Evolutionary conservation across 2,113 vertebrate genomes (phyloP), one percentile per base, ranked within the genome.

Genomic region (Melierax canorus): DNA sequence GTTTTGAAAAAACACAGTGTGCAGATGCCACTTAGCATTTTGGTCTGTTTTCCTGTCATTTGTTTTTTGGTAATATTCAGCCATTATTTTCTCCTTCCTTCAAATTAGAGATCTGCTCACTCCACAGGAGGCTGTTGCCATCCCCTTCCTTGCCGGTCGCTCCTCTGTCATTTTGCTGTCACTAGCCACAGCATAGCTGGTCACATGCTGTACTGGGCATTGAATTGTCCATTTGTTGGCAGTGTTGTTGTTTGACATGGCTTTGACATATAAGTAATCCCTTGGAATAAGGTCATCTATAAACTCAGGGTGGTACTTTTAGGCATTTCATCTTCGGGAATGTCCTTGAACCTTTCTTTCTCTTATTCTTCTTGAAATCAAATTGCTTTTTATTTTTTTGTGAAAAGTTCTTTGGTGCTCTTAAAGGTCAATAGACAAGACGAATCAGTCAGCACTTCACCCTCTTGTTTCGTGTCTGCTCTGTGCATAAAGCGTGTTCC

Each of bases 401-500:
- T 43, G 19, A 36, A 34, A 80, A 81, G 12, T 83, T 24, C n/a
- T 71, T 87, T 29, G 32, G 36, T 94, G 38, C 15, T 78, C 30
- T 75, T 79, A 69, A 53, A 80, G 55, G 43, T 79, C 15, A 56
- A 10, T 6, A 80, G 43, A 23, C 12, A 32, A 73, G 23, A 56
- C 5, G 18, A 91, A 78, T 82, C 39, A 45, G 27, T 77, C 46
- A 82, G 39, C 22, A 29, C 41, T 92, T 92, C 11, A 9, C 36
- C 29, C 34, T 83, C 34, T 55, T 5, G 0, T 86, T 75, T 58
- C 4, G 0, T 19, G 1, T 38, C 48, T 77, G 22, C 23, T n/a
- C 22, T 56, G 23, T 15, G 10, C 8, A 6, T 18, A 15, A 69
- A 59, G 16, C 0, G 0, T 4, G 1, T 56, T 80, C 82, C 48